Conservation (phyloP, 2,113 vertebrate species). For the Castor canadensis region DNA sequence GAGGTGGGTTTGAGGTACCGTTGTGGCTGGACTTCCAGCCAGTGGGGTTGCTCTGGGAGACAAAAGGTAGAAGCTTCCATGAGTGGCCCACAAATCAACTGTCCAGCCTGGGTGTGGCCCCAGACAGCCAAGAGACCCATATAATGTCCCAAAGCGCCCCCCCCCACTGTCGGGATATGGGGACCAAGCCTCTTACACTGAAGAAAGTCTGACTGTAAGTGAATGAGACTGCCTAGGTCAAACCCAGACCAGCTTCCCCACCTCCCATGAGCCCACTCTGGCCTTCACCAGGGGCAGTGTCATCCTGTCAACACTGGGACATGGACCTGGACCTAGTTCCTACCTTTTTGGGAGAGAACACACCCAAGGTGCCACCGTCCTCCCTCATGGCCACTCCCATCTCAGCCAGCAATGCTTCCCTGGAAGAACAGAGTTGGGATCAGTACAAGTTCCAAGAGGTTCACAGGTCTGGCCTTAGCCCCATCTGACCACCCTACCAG, state of each 20-base stretch:
- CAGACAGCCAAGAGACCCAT: neutral
- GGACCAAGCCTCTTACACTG: neutral
- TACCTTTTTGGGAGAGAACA: slow-evolving; percentile 99
- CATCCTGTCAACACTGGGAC: too few species aligned
- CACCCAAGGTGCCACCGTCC: slow-evolving; percentile 96
- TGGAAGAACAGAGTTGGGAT: slow-evolving; percentile 77
- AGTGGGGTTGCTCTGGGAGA: neutral
- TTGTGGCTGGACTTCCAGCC: neutral
- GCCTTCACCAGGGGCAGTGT: too few species aligned
- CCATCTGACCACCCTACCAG: rapidly evolving
- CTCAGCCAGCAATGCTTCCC: slow-evolving; percentile 96
- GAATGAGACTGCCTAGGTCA: rapidly evolving
- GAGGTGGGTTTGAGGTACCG: too few species aligned
- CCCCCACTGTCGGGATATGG: too few species aligned
- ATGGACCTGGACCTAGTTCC: neutral
- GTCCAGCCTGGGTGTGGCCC: neutral
- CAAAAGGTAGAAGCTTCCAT: neutral
- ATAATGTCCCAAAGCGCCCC: too few species aligned
- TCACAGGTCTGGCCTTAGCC: neutral
- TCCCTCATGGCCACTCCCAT: slow-evolving; percentile 99
- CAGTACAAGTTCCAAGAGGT: neutral
- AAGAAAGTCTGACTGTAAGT: neutral
- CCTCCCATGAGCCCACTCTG: neutral
- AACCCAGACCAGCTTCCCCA: rapidly evolving
- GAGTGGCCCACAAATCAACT: neutral